Evolutionary conservation across 2,888 invertebrate genomes (phyloP).

Genomic region (Eudemis profundana): DNA sequence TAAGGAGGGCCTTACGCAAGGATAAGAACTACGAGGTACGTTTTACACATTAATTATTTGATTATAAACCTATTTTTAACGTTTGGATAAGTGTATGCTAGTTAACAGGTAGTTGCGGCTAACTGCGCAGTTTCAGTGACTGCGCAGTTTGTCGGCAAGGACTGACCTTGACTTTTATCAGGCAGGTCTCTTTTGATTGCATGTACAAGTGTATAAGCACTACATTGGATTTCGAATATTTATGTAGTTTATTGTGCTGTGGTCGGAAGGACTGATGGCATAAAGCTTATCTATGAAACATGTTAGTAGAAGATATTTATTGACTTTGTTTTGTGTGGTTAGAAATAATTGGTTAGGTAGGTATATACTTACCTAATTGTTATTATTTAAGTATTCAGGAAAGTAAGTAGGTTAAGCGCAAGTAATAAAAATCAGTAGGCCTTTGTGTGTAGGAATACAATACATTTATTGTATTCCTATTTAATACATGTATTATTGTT

Average conservation of each 20-base stretch:
- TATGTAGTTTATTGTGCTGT: conserved; percentile 2
- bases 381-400: too few species aligned
- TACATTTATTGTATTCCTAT: too few species aligned
- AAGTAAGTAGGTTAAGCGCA: too few species aligned
- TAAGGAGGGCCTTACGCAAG: conserved; percentile 29
- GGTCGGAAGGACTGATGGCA: background rate
- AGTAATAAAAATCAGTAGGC: too few species aligned
- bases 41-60: conserved; percentile 18
- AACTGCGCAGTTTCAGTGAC: conserved; percentile 26
- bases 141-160: conserved; percentile 14
- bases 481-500: too few species aligned
- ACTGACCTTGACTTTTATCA: conserved; percentile 20
- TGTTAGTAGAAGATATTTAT: too few species aligned
- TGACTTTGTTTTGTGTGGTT: too few species aligned
- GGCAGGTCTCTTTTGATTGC: background rate
- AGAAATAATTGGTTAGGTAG: too few species aligned
- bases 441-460: too few species aligned
- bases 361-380: too few species aligned
- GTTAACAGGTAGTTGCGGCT: background rate
- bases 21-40: conserved; percentile 35
- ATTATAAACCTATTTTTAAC: conserved; percentile 8
- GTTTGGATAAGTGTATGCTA: background rate
- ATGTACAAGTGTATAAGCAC: background rate
- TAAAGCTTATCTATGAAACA: too few species aligned
- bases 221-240: background rate